Evolutionary conservation across 2,888 invertebrate species (phyloP), one percentile per base, ranked within the genome.

Genomic region (Eristalinus aeneus): DNA sequence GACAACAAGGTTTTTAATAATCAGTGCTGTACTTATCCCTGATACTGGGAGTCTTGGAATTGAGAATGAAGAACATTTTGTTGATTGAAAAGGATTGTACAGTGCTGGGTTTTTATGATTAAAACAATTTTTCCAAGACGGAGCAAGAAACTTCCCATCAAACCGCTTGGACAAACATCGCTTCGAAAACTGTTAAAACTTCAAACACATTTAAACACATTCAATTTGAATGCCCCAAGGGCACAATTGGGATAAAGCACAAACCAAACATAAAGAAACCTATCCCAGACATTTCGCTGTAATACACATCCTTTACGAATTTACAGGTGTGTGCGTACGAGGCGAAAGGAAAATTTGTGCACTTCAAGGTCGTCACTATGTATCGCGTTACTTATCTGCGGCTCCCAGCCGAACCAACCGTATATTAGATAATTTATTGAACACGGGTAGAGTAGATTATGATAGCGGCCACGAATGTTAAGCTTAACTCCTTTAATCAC

Each of bases 401-500:
- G n/a, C 16, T 46, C 46, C 46, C 46, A 8, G 16, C 16, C 56
- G 23, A 56, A 12, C 23, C 36, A 53, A 22, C n/a, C 34, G 34
- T 23, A 31, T 64, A 68, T 68, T 74, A 69, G 74, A 80, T 80
- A 80, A 80, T 74, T 80, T 80, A 80, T 80, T 74, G 68, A 80
- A 80, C 72, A 67, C 65, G 60, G 72, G 79, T 60, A 74, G 74
- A 79, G 79, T 79, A 80, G 74, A 74, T 80, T 80, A 69, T 80
- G 73, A 74, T 68, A 68, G 74, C 56, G 53, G 76, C 81, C 75
- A 75, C 71, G 34, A 71, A 81, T 60, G 65, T 65, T 74, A 58
- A 81, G 75, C 31, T 71, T 60, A 76, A 81, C 69, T 75, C 81
- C 58, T 80, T 74, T 78, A 85, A 88, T 73, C 79, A 86, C 79